Percentiles rank a stretch among this genome's conserved stretches.
Evolutionary conservation across 2,797 vertebrate genomes (phyloP).

Genomic region (Rousettus madagascariensis): DNA sequence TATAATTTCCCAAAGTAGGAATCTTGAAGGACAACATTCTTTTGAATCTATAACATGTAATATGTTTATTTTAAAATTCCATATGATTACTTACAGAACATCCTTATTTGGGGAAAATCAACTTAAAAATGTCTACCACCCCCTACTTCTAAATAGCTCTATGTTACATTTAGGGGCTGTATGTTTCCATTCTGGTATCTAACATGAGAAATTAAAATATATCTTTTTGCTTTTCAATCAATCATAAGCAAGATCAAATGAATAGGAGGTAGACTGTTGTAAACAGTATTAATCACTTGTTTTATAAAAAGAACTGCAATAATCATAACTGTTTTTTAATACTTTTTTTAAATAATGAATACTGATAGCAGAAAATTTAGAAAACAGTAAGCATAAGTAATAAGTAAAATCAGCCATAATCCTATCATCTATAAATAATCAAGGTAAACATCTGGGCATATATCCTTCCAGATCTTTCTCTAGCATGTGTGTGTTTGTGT

Average conservation of each 20-base stretch:
- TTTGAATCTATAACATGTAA: background rate
- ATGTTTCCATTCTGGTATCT: background rate
- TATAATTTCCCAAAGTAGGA: slow-evolving; percentile 10
- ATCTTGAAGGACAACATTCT: slow-evolving; percentile 51
- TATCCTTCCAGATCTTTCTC: background rate
- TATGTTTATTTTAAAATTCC: slow-evolving; percentile 43
- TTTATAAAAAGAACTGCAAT: slow-evolving; percentile 26
- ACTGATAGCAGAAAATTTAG: slow-evolving; percentile 1
- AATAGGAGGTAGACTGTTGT: background rate
- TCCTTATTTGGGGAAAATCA: background rate
- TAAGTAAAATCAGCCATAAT: background rate
- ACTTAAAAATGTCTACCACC: background rate
- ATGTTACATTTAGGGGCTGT: background rate
- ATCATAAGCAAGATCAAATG: background rate
- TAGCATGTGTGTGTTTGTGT: background rate
- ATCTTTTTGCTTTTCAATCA: slow-evolving; percentile 77
- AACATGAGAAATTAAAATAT: slow-evolving; percentile 73
- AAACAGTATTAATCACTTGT: slow-evolving; percentile 7
- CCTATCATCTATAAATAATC: background rate
- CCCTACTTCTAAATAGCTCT: background rate
- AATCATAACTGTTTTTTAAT: background rate
- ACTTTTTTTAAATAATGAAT: slow-evolving; percentile 24
- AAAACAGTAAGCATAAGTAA: background rate
- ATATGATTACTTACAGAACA: slow-evolving; percentile 33
- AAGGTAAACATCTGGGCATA: background rate